Evolutionary conservation across 1,140 invertebrate species (phyloP), one percentile per base, ranked within the genome.

Genomic region (Notospermus geniculatus): DNA sequence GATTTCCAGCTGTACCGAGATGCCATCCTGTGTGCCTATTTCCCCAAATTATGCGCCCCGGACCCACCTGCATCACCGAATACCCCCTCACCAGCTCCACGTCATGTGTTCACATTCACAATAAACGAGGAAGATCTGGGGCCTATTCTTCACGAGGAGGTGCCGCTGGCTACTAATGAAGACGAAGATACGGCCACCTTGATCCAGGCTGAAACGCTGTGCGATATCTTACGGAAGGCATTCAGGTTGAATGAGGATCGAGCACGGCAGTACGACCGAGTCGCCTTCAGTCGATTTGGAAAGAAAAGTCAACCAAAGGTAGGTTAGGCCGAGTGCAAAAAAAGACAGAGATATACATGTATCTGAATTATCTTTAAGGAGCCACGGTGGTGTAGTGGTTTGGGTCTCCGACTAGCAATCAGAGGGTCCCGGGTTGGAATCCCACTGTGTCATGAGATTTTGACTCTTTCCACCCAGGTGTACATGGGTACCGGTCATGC

Each of bases 1-100:
- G 70, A 73, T 9, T 62, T 71, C 30, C 59, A 65, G 30, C 64
- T 67, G 25, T 72, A 71, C 61, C 63, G 67, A 55, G 60, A 68
- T 60, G 68, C 71, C 19, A 71, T 69, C 54, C 50, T 75, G 43
- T 75, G 73, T 67, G 71, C 73, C 5, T 60, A 67, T 13, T 73
- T 61, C 23, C 73, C 73, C 5, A 69, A 71, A 0, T 53, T 75
- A 17, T 67, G 71, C 30, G 73, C 68, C 9, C 73, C 73, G 27
- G 70, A 73, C 23, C 73, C 71, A 19, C 73, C 4, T 69, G 68
- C 11, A 60, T 66, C 9, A 43, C 64, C 23, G 46, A 69, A n/a
- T 68, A 69, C n/a, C 67, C 73, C 13, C 64, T 68, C 13, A 46
- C 56, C n/a, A 22, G 53, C 5, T 7, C 46, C 25, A 5, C 25